These are phyloP conservation scores for Drosophila rhopaloa DNA, from an alignment of 1,140 invertebrate genomes.

Conservation along the genomic window DNA sequence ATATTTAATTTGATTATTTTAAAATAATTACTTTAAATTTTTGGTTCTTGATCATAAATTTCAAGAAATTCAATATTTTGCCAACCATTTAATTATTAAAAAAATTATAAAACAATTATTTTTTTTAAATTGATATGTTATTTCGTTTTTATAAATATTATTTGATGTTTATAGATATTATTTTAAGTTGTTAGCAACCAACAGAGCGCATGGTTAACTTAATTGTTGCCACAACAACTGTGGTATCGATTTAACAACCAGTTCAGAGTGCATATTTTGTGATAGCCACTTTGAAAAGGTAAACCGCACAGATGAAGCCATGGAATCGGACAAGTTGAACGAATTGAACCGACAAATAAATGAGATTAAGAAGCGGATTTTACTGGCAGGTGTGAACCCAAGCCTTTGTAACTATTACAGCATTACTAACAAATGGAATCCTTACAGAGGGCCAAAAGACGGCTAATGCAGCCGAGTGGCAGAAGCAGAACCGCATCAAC, in stretches of 20 bases:
- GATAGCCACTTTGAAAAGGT: background rate
- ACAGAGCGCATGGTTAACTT: background rate
- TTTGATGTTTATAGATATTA: too few relatives aligned
- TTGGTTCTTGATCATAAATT: too few relatives aligned
- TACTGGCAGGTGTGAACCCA: constrained; percentile 88
- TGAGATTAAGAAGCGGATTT: constrained; percentile 93
- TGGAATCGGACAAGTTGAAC: constrained; percentile 86
- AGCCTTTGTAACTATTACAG: background rate
- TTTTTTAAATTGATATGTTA: too few relatives aligned
- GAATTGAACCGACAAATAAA: constrained; percentile 90
- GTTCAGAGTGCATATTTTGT: background rate
- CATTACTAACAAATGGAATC: background rate
- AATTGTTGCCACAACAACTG: constrained; percentile 54
- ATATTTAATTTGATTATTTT: too few relatives aligned
- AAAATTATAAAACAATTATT: background rate
- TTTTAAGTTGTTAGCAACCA: constrained; percentile 4
- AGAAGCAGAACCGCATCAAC: constrained; percentile 89
- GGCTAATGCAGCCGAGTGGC: constrained; percentile 91
- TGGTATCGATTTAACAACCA: constrained; percentile 60
- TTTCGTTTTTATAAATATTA: background rate
- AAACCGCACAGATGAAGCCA: constrained; percentile 56
- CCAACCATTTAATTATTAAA: background rate
- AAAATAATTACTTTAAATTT: too few relatives aligned
- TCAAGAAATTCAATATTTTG: too few relatives aligned
- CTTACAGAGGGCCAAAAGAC: constrained; percentile 92